Evolutionary conservation across 2,113 vertebrate species (phyloP), one percentile per base, ranked within the genome.

Genomic region (Athene noctua): DNA sequence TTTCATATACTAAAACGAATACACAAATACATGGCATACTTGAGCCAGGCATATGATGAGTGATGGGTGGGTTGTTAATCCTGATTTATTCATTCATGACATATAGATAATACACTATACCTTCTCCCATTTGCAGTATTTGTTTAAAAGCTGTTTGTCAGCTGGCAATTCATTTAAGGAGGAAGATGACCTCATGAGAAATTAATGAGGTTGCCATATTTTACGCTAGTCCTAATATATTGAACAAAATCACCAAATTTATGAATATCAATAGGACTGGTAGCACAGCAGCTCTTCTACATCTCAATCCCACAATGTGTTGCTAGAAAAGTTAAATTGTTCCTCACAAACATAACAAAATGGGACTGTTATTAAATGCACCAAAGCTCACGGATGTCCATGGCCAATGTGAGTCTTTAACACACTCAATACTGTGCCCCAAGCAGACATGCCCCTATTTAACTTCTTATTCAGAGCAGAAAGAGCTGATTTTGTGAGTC

Each of bases 381-480:
- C 30, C 4, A 6, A 36, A 63, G 27, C 26, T 52, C 46, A 84
- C 19, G 40, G 42, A 25, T 3, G 6, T 27, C 65, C 81, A 38
- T 51, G 77, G 29, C 13, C 10, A 42, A 18, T 26, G 9, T 25
- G 15, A 62, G 12, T 32, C 3, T 52, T 88, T 57, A 68, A 52
- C 15, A 61, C 15, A 30, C 1, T 2, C 15, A 85, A 22, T 15
- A 22, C 0, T 0, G 6, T 3, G 3, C 12, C 11, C 23, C 36
- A 57, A 46, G 36, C 40, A 77, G 72, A 52, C 3, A 21, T 84
- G 15, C 6, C 34, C 70, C 34, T 42, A 5, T 25, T 71, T 22
- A 54, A 22, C 47, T 68, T 88, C 47, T 16, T 10, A 13, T 40
- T 66, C 55, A 40, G 14, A 57, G 14, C 27, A 44, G 25, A 59